Evolutionary conservation across 2,797 vertebrate genomes (phyloP).

Genomic region (Pseudochromis fuscus): DNA sequence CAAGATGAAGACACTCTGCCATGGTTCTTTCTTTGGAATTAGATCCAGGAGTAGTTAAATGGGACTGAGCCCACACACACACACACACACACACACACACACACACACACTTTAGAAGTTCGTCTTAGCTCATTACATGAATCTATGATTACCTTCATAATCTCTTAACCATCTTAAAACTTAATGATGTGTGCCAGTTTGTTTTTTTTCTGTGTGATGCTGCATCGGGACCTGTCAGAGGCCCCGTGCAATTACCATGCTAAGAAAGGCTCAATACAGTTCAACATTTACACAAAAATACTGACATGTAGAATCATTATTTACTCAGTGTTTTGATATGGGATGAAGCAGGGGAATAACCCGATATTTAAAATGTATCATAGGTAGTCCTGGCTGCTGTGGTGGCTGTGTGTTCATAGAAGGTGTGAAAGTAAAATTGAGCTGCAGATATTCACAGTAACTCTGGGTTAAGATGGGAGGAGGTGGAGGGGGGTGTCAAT

Average conservation of each 20-base stretch:
- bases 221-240: slow-evolving; percentile 28
- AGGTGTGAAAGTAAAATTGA: not conserved
- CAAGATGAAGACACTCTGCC: slow-evolving; percentile 51
- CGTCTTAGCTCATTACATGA: slow-evolving; percentile 45
- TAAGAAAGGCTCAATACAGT: slow-evolving; percentile 24
- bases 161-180: slow-evolving; percentile 48
- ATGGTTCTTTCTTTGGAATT: slow-evolving; percentile 56
- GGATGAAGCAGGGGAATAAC: not conserved
- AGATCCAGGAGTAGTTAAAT: slow-evolving; percentile 49
- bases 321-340: slow-evolving; percentile 10
- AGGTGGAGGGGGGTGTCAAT: not conserved
- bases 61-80: slow-evolving; percentile 15
- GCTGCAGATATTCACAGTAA: slow-evolving; percentile 4
- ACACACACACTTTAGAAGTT: slow-evolving; percentile 12
- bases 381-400: not conserved
- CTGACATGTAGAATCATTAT: not conserved
- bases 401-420: not conserved
- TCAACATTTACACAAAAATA: slow-evolving; percentile 19
- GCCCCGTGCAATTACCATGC: slow-evolving; percentile 24
- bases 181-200: slow-evolving; percentile 51
- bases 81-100: slow-evolving; percentile 21
- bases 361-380: slow-evolving; percentile 19
- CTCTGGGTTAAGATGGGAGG: not conserved
- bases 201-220: slow-evolving; percentile 42
- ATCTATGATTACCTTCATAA: slow-evolving; percentile 56